Percentiles rank a stretch among this genome's conserved stretches.
Evolutionary conservation across 2,797 vertebrate species (phyloP).

Genomic region (Vultur gryphus): DNA sequence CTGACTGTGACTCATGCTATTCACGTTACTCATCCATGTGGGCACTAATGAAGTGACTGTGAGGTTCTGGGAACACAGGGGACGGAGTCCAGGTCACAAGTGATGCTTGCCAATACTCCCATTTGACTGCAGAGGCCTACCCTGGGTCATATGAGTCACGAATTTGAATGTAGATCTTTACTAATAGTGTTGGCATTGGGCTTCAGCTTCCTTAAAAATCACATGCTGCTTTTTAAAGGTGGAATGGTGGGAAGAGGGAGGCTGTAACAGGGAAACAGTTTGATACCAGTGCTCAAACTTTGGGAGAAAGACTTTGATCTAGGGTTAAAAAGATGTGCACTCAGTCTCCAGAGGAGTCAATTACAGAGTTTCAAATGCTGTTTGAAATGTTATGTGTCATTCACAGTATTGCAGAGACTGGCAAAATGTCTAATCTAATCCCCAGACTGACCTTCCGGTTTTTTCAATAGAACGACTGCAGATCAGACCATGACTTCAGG

Average conservation of each 20-base stretch:
- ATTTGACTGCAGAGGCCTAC: not conserved
- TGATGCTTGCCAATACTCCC: slow-evolving; percentile 19
- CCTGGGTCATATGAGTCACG: slow-evolving; percentile 51
- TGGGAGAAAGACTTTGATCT: not conserved
- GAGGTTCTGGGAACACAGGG: slow-evolving; percentile 57
- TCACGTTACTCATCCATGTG: slow-evolving; percentile 55
- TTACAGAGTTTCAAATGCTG: not conserved
- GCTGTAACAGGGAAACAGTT: not conserved
- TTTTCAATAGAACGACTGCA: not conserved
- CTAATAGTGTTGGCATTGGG: not conserved
- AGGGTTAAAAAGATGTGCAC: not conserved
- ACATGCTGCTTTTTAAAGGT: not conserved
- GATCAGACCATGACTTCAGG: not conserved
- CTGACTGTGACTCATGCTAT: slow-evolving; percentile 54
- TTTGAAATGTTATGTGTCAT: not conserved
- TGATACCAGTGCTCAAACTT: not conserved
- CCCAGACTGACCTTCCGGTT: not conserved
- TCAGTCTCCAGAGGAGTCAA: not conserved
- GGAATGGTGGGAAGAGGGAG: not conserved
- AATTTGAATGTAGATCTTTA: slow-evolving; percentile 28
- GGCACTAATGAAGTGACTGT: slow-evolving; percentile 61
- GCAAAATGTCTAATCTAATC: not conserved
- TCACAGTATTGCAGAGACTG: not conserved
- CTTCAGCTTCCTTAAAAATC: slow-evolving; percentile 17
- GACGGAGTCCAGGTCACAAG: slow-evolving; percentile 36